phyloP scores from a whole-genome alignment of 2,888 invertebrate species.

The Theodoxus fluviatilis region DNA sequence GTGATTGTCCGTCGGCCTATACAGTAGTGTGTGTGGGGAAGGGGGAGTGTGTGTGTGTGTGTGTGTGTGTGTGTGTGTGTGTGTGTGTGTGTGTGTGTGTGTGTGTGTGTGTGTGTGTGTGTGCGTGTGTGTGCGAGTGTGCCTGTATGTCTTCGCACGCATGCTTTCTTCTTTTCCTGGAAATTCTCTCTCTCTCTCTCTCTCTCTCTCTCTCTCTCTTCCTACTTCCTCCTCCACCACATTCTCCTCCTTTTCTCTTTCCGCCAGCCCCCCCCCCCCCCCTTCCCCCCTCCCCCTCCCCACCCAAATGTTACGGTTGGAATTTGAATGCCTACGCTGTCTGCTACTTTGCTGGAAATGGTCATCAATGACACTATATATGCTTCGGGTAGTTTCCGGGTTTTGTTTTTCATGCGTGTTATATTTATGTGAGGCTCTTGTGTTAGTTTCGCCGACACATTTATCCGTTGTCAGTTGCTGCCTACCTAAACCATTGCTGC shows the following conservation, averaged over 20 bases:
- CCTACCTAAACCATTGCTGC: too few species aligned
- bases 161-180: neutral
- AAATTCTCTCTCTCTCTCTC: conserved; percentile 17
- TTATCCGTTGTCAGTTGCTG: too few species aligned
- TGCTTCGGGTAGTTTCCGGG: too few species aligned
- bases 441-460: too few species aligned
- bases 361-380: too few species aligned
- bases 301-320: too few species aligned
- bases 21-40: too few species aligned
- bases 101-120: neutral
- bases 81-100: neutral
- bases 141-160: neutral
- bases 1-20: too few species aligned
- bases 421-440: too few species aligned
- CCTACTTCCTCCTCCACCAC: neutral
- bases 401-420: too few species aligned
- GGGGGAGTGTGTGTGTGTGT: conserved; percentile 10
- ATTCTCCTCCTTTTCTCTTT: neutral
- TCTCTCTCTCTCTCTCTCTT: conserved; percentile 23
- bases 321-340: too few species aligned
- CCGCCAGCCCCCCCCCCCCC: neutral
- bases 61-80: conserved; percentile 3
- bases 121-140: conserved; percentile 6
- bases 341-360: too few species aligned
- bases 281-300: neutral